Evolutionary conservation across 2,113 vertebrate genomes (phyloP).

Genomic region (Tursiops truncatus): DNA sequence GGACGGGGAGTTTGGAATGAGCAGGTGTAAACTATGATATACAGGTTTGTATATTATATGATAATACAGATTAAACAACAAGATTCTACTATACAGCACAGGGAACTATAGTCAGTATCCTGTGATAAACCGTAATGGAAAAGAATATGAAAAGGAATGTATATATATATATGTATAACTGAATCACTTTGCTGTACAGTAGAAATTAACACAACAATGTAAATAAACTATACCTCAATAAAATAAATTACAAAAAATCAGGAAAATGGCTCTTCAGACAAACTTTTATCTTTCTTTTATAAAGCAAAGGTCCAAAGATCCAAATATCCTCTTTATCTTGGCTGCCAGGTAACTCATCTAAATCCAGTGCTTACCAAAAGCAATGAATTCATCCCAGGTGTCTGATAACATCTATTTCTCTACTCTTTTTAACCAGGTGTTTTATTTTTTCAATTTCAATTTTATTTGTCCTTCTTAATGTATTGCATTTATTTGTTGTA

Average conservation of each 20-base stretch:
- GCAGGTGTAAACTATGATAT: neutral
- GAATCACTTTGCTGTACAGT: neutral
- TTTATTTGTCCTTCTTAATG: neutral
- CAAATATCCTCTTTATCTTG: slow-evolving; percentile 16
- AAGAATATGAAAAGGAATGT: neutral
- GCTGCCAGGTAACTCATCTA: slow-evolving; percentile 24
- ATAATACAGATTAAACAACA: neutral
- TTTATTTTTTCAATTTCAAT: neutral
- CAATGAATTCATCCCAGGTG: neutral
- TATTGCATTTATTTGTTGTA: neutral
- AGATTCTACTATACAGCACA: neutral
- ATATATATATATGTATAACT: neutral
- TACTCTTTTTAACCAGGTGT: neutral
- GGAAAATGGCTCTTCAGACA: neutral
- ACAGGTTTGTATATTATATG: neutral
- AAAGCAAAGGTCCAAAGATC: neutral
- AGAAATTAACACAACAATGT: neutral
- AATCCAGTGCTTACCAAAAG: slow-evolving; percentile 19
- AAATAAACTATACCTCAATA: neutral
- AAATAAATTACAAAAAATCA: neutral
- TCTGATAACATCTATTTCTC: slow-evolving; percentile 15
- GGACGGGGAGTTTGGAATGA: neutral
- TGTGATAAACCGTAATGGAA: neutral
- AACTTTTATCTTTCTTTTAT: slow-evolving; percentile 5
- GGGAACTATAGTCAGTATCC: neutral